Base-by-base conservation (phyloP, 1,140 invertebrate genomes). In the Listronotus oregonensis region DNA sequence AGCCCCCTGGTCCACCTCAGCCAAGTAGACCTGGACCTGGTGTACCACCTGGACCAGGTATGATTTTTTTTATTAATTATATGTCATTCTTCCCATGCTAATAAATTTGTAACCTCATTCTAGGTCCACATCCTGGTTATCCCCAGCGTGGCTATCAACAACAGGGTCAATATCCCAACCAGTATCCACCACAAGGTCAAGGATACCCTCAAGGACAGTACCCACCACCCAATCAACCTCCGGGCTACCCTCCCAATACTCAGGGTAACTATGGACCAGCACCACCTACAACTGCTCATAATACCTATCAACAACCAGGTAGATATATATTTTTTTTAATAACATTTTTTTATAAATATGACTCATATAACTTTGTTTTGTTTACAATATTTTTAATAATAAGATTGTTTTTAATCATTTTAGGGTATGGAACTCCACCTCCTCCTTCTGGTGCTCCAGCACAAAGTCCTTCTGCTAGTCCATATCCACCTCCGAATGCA, bases 131-230 rank as follows among this genome's bases (percentile, higher is more conserved):
- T n/a, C 84, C 85, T 72, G 81, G 80, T 9, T 85, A 85, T 67
- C 83, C 83, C 32, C 85, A 85, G 67, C 80, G 84, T 64, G 77
- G 80, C 31, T 79, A 82, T 64, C 84, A 82, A 49, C 84, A 82
- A 49, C 84, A 84, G 73, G 81, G 80, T 57, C 85, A 85, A 46
- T 84, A 85, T 60, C 73, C 79, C 12, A 81, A 77, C 69, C 80
- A 71, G 72, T 82, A 64, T 78, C 80, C 61, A 37, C 78, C 52
- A 68, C 81, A 82, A 65, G 78, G 78, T 21, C 78, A 77, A n/a
- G 78, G 75, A 44, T 82, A 82, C 68, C 80, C 81, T 47, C 81
- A 81, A 64, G 77, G 78, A 7, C 81, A 83, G 64, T 83, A 81
- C 70, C 80, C 81, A 10, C 68, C 68, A 18, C 74, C 75, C 14